These are phyloP conservation scores for Drosophila emarginata DNA, from an alignment of 2,888 invertebrate species.

Conservation along the genomic window DNA sequence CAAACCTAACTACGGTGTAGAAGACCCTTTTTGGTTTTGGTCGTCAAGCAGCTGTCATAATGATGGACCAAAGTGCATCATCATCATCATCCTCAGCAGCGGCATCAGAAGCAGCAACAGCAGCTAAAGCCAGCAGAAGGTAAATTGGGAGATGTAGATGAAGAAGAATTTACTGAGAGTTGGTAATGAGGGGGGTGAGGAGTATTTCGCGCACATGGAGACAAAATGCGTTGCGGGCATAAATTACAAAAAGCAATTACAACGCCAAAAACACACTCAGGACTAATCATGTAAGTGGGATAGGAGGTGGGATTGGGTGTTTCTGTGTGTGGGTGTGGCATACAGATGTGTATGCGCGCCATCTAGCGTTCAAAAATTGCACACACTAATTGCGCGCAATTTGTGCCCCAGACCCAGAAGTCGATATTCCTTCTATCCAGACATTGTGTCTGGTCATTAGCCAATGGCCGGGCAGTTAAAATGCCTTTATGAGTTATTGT, in stretches of 20 bases:
- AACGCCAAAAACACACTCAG: slow-evolving; percentile 68
- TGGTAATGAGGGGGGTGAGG: neutral
- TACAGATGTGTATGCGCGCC: slow-evolving; percentile 64
- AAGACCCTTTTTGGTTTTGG: slow-evolving; percentile 53
- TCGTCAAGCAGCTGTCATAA: slow-evolving; percentile 76
- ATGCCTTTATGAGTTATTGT: slow-evolving; percentile 75
- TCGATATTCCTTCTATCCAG: slow-evolving; percentile 5
- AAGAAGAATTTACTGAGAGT: neutral
- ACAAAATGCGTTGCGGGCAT: slow-evolving; percentile 65
- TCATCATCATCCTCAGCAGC: slow-evolving; percentile 35
- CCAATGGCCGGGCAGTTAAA: slow-evolving; percentile 60
- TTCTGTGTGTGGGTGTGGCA: slow-evolving; percentile 31
- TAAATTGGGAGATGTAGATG: slow-evolving; percentile 13
- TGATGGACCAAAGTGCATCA: slow-evolving; percentile 78
- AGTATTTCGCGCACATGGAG: slow-evolving; percentile 45
- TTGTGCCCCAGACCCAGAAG: slow-evolving; percentile 48
- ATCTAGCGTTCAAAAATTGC: slow-evolving; percentile 73
- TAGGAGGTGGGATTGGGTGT: neutral
- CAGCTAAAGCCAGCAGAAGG: slow-evolving; percentile 30
- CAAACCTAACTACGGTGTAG: slow-evolving; percentile 21
- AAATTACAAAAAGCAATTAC: slow-evolving; percentile 76
- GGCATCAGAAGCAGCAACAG: slow-evolving; percentile 26
- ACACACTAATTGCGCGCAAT: slow-evolving; percentile 73
- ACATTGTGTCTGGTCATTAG: slow-evolving; percentile 60
- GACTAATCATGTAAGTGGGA: slow-evolving; percentile 57